Conservation (phyloP, 2,888 invertebrate species). For the Diadegma fenestrale region DNA sequence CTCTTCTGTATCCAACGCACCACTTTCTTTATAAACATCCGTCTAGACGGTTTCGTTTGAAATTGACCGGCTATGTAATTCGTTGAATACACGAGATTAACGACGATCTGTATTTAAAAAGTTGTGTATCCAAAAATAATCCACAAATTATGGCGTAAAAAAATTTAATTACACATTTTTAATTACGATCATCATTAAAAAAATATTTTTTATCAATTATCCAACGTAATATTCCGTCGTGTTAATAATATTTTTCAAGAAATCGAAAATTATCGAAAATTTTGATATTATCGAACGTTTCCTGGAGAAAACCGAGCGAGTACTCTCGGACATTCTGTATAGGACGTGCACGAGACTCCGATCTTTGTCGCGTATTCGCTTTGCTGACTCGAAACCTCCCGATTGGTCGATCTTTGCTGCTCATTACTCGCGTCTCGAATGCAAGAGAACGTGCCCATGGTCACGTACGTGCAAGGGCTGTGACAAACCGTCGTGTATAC, state of each 20-base stretch:
- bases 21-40: constrained; percentile 27
- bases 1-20: background rate
- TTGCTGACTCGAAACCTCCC: constrained; percentile 4
- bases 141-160: background rate
- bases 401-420: constrained; percentile 26
- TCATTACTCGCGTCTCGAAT: constrained; percentile 28
- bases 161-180: background rate
- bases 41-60: constrained; percentile 29
- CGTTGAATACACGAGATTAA: background rate
- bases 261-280: background rate
- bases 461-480: constrained; percentile 36
- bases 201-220: background rate
- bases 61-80: constrained; percentile 14
- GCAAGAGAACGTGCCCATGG: constrained; percentile 25
- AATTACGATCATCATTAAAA: background rate
- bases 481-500: background rate
- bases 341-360: constrained; percentile 14
- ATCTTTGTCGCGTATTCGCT: constrained; percentile 10
- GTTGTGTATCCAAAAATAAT: constrained; percentile 8
- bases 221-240: too few species aligned
- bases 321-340: background rate
- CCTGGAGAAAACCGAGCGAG: background rate
- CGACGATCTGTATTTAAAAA: constrained; percentile 1
- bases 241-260: too few species aligned
- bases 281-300: constrained; percentile 1